Conservation (phyloP, 2,113 vertebrate species). For the Hemiprocne comata region DNA sequence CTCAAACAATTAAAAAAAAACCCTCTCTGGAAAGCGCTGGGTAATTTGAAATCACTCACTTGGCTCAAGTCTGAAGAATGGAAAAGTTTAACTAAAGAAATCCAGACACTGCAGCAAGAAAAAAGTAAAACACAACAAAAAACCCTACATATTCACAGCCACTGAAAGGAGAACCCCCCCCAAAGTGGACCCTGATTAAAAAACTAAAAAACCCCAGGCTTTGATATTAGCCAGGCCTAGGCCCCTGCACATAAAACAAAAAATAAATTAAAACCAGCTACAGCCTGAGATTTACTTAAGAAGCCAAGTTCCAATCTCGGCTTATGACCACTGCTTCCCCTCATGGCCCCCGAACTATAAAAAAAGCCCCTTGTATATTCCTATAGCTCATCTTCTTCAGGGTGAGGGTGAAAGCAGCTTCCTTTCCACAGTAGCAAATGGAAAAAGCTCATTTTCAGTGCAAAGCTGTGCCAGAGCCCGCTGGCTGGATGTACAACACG, state of each 20-base stretch:
- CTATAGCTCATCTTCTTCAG: slow-evolving; percentile 54
- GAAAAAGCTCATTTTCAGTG: slow-evolving; percentile 15
- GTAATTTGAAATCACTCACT: slow-evolving; percentile 38
- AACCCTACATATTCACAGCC: not conserved
- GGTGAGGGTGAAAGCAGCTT: slow-evolving; percentile 25
- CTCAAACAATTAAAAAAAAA: slow-evolving; percentile 24
- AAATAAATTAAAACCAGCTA: slow-evolving; percentile 66
- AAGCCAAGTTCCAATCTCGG: slow-evolving; percentile 31
- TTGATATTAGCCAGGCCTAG: slow-evolving; percentile 62
- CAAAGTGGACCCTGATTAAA: slow-evolving; percentile 69
- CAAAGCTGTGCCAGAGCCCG: not conserved
- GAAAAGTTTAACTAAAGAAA: slow-evolving; percentile 69
- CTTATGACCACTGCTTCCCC: slow-evolving; percentile 60
- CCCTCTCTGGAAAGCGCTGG: slow-evolving; percentile 36
- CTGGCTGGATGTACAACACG: not conserved
- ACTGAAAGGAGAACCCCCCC: slow-evolving; percentile 30
- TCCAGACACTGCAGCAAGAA: slow-evolving; percentile 32
- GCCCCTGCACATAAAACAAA: slow-evolving; percentile 67
- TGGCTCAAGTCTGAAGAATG: slow-evolving; percentile 44
- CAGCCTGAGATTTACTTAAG: slow-evolving; percentile 59
- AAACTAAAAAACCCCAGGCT: slow-evolving; percentile 54
- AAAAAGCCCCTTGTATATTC: slow-evolving; percentile 19
- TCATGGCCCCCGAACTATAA: slow-evolving; percentile 34
- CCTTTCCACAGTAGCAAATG: slow-evolving; percentile 16
- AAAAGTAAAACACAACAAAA: not conserved